Evolutionary conservation across 2,888 invertebrate species (phyloP).

Genomic region (Camptogramma bilineatum): DNA sequence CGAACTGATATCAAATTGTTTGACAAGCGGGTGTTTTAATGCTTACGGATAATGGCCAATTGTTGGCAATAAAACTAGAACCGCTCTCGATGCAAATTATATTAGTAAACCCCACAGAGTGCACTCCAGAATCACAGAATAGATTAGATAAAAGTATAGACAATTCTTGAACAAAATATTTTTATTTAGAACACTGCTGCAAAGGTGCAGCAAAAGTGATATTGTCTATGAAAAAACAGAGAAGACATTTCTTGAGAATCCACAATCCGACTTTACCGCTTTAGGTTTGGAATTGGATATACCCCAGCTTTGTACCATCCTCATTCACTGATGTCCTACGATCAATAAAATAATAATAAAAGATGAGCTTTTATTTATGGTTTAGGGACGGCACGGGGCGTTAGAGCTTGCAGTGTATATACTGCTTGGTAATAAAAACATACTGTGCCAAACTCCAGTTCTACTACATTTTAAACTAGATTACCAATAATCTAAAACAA

Average conservation of each 20-base stretch:
- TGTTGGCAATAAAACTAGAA: constrained; percentile 73
- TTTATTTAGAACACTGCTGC: neutral
- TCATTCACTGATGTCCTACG: too few relatives aligned
- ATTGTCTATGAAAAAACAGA: neutral
- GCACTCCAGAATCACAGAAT: constrained; percentile 36
- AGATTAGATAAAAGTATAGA: constrained; percentile 2
- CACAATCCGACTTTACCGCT: too few relatives aligned
- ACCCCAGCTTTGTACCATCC: too few relatives aligned
- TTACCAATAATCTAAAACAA: constrained; percentile 64
- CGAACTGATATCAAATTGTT: constrained; percentile 63
- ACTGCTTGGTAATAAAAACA: too few relatives aligned
- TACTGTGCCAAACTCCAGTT: too few relatives aligned
- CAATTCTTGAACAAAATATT: neutral
- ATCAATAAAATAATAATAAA: too few relatives aligned
- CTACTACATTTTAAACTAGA: constrained; percentile 44
- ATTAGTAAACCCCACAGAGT: constrained; percentile 55
- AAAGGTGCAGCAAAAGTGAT: too few relatives aligned
- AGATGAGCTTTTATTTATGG: too few relatives aligned
- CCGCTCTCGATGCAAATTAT: constrained; percentile 71
- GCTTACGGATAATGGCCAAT: constrained; percentile 68
- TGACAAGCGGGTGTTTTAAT: constrained; percentile 68
- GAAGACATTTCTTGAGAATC: neutral
- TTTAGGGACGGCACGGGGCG: too few relatives aligned
- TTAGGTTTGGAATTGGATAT: too few relatives aligned
- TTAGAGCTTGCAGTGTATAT: too few relatives aligned